phyloP scores from a whole-genome alignment of 2,113 vertebrate species.

The Eira barbara region DNA sequence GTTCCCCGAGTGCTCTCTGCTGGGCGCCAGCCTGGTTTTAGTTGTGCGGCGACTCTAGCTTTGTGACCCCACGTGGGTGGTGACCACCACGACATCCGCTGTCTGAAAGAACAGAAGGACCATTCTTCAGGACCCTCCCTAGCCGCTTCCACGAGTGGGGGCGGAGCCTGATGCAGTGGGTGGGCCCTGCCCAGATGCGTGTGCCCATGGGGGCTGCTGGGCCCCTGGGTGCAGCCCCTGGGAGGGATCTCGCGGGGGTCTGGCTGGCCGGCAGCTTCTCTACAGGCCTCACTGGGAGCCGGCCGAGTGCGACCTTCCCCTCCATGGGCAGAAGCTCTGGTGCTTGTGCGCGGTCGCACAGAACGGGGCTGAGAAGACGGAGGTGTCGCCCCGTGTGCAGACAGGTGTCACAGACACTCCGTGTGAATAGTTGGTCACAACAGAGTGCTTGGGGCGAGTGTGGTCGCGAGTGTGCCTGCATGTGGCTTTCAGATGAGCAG shows the following conservation, averaged over 20 bases:
- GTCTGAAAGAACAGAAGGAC: background rate
- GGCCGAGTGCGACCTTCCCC: background rate
- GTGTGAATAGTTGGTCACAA: accelerated
- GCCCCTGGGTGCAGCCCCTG: background rate
- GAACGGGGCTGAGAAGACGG: too few species aligned
- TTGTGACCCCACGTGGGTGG: background rate
- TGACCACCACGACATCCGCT: accelerated
- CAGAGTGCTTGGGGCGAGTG: accelerated
- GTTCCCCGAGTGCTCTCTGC: accelerated
- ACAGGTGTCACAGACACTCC: accelerated
- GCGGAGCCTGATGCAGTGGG: background rate
- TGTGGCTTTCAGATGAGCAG: background rate
- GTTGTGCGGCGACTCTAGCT: background rate
- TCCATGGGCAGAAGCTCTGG: background rate
- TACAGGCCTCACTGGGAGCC: too few species aligned
- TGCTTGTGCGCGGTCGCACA: background rate
- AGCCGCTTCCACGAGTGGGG: background rate
- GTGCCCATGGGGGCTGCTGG: background rate
- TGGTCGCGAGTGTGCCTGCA: accelerated
- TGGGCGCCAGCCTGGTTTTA: background rate
- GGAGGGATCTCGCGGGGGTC: background rate
- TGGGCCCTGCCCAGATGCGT: background rate
- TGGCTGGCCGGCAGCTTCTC: background rate
- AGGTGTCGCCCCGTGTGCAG: accelerated
- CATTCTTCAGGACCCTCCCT: background rate